These are phyloP conservation scores for Sebastes itinus DNA, from an alignment of 2,797 vertebrate species.

Conservation along the genomic window DNA sequence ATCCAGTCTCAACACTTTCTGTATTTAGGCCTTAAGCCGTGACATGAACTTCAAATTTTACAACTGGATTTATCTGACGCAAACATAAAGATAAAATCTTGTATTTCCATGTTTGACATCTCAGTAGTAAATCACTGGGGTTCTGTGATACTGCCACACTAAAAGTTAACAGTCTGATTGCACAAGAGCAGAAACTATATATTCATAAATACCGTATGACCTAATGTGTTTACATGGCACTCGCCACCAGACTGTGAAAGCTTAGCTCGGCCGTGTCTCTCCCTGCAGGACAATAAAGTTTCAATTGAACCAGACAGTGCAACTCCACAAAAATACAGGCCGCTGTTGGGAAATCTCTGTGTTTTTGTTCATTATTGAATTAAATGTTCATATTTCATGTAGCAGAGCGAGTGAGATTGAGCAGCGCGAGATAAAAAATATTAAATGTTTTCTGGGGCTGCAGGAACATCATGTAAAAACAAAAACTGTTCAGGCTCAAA, in stretches of 20 bases:
- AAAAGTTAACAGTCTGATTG: constrained; percentile 31
- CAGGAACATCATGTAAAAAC: constrained; percentile 38
- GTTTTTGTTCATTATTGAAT: constrained; percentile 74
- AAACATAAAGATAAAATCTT: constrained; percentile 5
- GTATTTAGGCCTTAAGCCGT: neutral
- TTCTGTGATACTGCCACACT: neutral
- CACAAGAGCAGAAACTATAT: constrained; percentile 50
- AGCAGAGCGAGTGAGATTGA: constrained; percentile 29
- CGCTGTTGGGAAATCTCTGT: constrained; percentile 51
- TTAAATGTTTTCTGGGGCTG: constrained; percentile 38
- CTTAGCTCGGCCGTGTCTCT: constrained; percentile 46
- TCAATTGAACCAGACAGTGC: constrained; percentile 52
- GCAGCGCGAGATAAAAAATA: constrained; percentile 48
- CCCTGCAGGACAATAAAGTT: constrained; percentile 64
- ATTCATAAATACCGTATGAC: constrained; percentile 52
- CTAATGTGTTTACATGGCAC: constrained; percentile 61
- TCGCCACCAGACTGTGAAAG: constrained; percentile 59
- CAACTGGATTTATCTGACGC: neutral
- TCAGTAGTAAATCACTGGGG: constrained; percentile 12
- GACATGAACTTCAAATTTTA: neutral
- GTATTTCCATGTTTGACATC: neutral
- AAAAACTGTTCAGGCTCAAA: constrained; percentile 27
- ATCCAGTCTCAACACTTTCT: neutral
- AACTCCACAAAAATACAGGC: constrained; percentile 30
- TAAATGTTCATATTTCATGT: constrained; percentile 61